Evolutionary conservation across 2,797 vertebrate genomes (phyloP).

Genomic region (Peromyscus nudipes): DNA sequence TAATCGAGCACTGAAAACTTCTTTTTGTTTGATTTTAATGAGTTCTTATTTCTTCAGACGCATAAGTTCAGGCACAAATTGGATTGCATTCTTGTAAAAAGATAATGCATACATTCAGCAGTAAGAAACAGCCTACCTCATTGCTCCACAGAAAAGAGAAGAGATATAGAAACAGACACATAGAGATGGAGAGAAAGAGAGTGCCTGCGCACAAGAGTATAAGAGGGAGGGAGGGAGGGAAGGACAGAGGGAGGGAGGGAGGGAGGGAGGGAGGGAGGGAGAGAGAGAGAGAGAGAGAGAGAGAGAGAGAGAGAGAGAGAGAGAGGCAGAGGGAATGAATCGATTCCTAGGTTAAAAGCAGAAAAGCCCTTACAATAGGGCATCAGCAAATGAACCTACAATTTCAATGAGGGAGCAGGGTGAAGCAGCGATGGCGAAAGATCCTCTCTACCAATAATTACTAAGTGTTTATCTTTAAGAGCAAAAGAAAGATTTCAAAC

Average conservation of each 20-base stretch:
- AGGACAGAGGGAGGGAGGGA: not conserved
- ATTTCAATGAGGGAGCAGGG: conserved; percentile 53
- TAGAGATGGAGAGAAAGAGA: not conserved
- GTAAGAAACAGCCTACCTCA: conserved; percentile 41
- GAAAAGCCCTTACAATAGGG: conserved; percentile 67
- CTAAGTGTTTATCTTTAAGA: conserved; percentile 68
- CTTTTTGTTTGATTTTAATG: conserved; percentile 69
- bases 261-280: not conserved
- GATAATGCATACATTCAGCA: conserved; percentile 28
- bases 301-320: not conserved
- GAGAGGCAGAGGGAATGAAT: not conserved
- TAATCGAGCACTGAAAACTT: conserved; percentile 71
- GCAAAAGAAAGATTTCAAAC: conserved; percentile 67
- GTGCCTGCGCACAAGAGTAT: not conserved
- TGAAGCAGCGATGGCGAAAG: not conserved
- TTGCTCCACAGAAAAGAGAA: conserved; percentile 7
- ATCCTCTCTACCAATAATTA: conserved; percentile 69
- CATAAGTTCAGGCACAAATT: conserved; percentile 57
- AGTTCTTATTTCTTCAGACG: conserved; percentile 58
- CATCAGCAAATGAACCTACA: conserved; percentile 58
- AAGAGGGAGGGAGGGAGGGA: not conserved
- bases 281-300: too few relatives aligned
- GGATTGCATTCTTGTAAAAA: conserved; percentile 53
- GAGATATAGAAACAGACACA: not conserved
- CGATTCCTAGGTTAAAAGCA: conserved; percentile 72